Base-by-base conservation (phyloP, 2,888 invertebrate genomes). In the Brachyptera risi region DNA sequence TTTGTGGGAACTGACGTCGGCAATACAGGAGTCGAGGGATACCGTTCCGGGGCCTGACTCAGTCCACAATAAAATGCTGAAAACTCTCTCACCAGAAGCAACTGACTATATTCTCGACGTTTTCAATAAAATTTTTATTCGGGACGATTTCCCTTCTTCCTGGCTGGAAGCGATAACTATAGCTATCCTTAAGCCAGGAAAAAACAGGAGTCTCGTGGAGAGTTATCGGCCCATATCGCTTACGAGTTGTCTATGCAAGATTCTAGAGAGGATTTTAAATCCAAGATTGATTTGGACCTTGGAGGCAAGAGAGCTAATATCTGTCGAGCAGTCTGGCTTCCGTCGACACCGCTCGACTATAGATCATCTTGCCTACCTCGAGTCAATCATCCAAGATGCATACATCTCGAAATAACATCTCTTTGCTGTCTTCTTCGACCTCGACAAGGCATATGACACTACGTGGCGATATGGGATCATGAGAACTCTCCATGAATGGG, bases 231-330 rank as follows among this genome's bases (percentile, higher is more conserved):
- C 69, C 9, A 69, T 69, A 7, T 66, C 68, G 23, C 61, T 69
- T n/a, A 68, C 69, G 9, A 68, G 67, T 47, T 69, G 68, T 50
- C 42, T 69, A 1, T 68, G 68, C 27, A 70, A 69, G 59, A 50
- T 67, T 0, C 61, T 69, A 65, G 68, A 68, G 51, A 35, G 62
- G 37, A 67, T 69, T 65, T 62, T 69, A 4, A 68, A 67, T 44
- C 47, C 63, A 13, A 51, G 68, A 1, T 63, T 68, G 7, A 57
- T 66, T 11, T 67, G 65, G 66, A 59, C 57, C 26, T 58, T 68
- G 3, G 66, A 68, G 47, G 37, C 58, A 1, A 58, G 65, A 21
- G 54, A 61, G 23, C 58, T 66, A 2, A 27, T 67, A n/a, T 27
- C 68, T 3, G 24, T 40, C 1, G 19, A 24, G 17, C 67, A 68